Evolutionary conservation across 2,113 vertebrate species (phyloP), one percentile per base, ranked within the genome.

Genomic region (Delphinus delphis): DNA sequence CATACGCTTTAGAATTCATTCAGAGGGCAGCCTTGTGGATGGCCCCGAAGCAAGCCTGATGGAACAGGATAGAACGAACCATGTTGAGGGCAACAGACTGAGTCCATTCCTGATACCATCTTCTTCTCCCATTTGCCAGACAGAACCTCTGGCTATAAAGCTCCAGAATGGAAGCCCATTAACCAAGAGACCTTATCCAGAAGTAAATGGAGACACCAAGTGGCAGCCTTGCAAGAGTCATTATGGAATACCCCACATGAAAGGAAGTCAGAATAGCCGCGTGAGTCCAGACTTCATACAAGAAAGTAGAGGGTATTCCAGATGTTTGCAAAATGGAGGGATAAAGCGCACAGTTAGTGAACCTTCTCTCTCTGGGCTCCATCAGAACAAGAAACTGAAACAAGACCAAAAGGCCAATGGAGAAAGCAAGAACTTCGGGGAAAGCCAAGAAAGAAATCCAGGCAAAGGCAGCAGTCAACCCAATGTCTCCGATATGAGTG

Each of bases 41-140:
- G 99, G 99, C 99, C 99, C 98, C 98, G 99, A 98, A 99, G 98
- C 99, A 99, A 99, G 99, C 99, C 99, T 99, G 99, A 99, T 99
- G 99, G 99, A 99, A 99, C 99, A 99, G 99, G 99, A 99, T 97
- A 99, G 99, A 99, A 98, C 98, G 98, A 99, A 98, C 98, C 99
- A 99, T 99, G 99, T 98, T 98, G 99, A 99, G 97, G 99, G 99
- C 99, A 99, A 99, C 99, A 99, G 98, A 99, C 98, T 99, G 98
- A 99, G 98, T 98, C 98, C 98, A 60, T 99, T 99, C 95, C 96
- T 99, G 98, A 98, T 98, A 98, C 98, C 98, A 95, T 99, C 99
- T 90, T 98, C 99, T 96, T 98, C 98, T 98, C 98, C 98, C 81
- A 8, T 98, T 95, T 98, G 98, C 97, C 99, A 99, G 97, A 94